A percentile compares a stretch with the other conserved stretches of the same genome.
phyloP scores from a whole-genome alignment of 2,888 invertebrate species.

The Noctua comes region DNA sequence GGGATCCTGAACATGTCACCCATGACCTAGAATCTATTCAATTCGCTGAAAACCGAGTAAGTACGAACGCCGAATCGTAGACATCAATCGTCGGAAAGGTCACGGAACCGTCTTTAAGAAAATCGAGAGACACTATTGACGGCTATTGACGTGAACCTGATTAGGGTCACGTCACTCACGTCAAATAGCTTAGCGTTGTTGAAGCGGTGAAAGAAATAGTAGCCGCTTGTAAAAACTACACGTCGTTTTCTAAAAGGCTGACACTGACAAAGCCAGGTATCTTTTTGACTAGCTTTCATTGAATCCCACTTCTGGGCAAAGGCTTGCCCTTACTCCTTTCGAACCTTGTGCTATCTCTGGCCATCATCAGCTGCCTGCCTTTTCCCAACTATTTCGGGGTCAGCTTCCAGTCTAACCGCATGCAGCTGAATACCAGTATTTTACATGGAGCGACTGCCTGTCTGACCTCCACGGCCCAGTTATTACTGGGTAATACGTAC shows the following conservation, averaged over 20 bases:
- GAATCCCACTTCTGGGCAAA: background rate
- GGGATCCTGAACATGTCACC: background rate
- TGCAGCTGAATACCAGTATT: background rate
- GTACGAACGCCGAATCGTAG: constrained; percentile 12
- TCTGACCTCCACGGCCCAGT: no score
- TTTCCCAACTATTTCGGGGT: no score
- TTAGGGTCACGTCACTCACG: constrained; percentile 11
- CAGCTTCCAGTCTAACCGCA: background rate
- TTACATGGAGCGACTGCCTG: no score
- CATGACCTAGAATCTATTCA: background rate
- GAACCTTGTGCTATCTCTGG: background rate
- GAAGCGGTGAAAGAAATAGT: background rate
- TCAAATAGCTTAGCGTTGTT: constrained; percentile 8
- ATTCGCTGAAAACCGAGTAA: background rate
- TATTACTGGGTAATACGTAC: no score
- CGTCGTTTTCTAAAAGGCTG: background rate
- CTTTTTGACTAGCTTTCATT: background rate
- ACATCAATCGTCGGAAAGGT: constrained; percentile 30
- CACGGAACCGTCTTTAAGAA: constrained; percentile 9
- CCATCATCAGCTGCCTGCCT: background rate
- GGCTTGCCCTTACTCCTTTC: background rate
- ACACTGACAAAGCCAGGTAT: background rate
- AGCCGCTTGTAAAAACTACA: background rate
- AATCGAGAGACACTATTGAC: constrained; percentile 14
- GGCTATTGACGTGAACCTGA: constrained; percentile 10